phyloP scores from a whole-genome alignment of 1,140 invertebrate genomes.

The Tyrophagus putrescentiae region DNA sequence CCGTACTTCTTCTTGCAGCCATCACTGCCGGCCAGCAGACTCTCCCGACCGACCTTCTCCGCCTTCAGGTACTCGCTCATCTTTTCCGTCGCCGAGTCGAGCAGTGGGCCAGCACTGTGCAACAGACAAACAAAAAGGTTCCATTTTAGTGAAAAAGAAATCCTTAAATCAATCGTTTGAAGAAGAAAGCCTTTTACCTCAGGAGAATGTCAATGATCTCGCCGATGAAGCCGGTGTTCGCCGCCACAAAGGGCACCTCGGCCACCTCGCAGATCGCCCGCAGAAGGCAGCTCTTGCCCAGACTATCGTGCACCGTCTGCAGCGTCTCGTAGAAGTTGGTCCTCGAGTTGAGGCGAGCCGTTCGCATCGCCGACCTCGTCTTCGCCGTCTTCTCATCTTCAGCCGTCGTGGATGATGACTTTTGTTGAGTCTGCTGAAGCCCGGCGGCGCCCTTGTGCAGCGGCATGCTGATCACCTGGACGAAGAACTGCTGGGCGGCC shows the following conservation, averaged over 20 bases:
- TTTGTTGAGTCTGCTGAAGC: not conserved
- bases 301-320: not conserved
- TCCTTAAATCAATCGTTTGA: constrained; percentile 3
- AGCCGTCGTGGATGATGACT: too few relatives aligned
- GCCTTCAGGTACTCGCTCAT: constrained; percentile 5
- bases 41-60: constrained; percentile 3
- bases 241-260: constrained; percentile 42
- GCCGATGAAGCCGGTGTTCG: constrained; percentile 26
- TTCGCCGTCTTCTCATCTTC: too few relatives aligned
- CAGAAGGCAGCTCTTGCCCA: constrained; percentile 58
- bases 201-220: constrained; percentile 30
- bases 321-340: constrained; percentile 19
- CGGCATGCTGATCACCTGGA: not conserved
- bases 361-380: not conserved
- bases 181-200: constrained; percentile 24
- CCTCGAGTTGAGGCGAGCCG: constrained; percentile 6
- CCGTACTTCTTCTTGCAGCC: constrained; percentile 15
- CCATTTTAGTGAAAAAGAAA: not conserved
- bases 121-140: too few relatives aligned
- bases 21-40: constrained; percentile 4
- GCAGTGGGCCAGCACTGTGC: too few relatives aligned
- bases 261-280: constrained; percentile 70
- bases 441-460: not conserved
- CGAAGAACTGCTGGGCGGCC: not conserved
- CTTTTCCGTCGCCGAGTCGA: constrained; percentile 9